A percentile compares a stretch with the other conserved stretches of the same genome.
phyloP scores from a whole-genome alignment of 2,113 vertebrate species.

The Probosciger aterrimus region DNA sequence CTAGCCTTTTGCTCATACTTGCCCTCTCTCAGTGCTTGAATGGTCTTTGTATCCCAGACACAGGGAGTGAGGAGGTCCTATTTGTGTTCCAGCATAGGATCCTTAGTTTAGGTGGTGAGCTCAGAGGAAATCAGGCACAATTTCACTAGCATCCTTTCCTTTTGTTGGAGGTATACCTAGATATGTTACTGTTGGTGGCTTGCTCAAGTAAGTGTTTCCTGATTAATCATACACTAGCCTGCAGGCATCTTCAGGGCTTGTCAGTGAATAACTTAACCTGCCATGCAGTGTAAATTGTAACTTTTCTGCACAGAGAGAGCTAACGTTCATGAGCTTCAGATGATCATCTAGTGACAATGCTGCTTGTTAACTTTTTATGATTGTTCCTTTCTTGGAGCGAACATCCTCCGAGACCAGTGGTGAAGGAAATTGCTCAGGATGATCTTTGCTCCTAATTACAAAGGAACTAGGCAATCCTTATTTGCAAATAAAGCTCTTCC shows the following conservation, averaged over 20 bases:
- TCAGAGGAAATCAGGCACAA: neutral
- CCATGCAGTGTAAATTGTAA: neutral
- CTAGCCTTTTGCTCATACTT: neutral
- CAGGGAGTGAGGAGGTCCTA: neutral
- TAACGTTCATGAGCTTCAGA: neutral
- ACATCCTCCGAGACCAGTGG: neutral
- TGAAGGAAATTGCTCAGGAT: neutral
- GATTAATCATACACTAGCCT: neutral
- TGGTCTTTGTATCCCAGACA: neutral
- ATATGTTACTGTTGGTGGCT: neutral
- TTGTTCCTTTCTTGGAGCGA: neutral
- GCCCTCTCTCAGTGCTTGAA: neutral
- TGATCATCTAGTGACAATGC: neutral
- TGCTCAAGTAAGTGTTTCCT: neutral
- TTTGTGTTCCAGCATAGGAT: neutral
- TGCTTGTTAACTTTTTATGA: neutral
- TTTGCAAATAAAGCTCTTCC: neutral
- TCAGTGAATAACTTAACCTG: neutral
- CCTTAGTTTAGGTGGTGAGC: neutral
- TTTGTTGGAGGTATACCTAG: neutral
- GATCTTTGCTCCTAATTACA: neutral
- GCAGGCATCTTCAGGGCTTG: neutral
- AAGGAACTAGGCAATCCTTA: neutral
- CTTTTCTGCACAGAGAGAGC: neutral
- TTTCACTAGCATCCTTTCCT: neutral